Percentiles rank a stretch among this genome's conserved stretches.
Conservation (phyloP, 1,140 invertebrate species). For the Physella acuta region DNA sequence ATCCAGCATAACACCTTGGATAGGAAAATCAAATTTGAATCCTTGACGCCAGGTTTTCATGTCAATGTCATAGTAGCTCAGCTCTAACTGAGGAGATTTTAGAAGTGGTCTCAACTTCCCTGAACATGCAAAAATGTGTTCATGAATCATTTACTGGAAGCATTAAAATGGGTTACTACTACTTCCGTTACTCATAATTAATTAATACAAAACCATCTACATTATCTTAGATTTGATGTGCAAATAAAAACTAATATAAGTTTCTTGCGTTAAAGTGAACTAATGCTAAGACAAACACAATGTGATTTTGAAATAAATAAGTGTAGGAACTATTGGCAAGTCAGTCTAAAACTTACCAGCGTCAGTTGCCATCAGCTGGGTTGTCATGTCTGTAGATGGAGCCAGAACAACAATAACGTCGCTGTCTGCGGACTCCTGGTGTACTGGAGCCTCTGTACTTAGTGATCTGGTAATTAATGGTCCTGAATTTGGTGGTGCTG, state of each 20-base stretch:
- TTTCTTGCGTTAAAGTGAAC: neutral
- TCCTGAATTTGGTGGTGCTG: too few relatives aligned
- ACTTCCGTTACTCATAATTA: too few relatives aligned
- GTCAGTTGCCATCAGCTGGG: slow-evolving; percentile 17
- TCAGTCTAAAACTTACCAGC: slow-evolving; percentile 3
- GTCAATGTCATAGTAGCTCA: slow-evolving; percentile 17
- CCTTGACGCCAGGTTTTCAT: slow-evolving; percentile 8
- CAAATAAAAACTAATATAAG: neutral
- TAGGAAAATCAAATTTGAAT: slow-evolving; percentile 13
- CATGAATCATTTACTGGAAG: too few relatives aligned
- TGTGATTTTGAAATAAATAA: neutral
- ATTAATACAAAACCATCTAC: too few relatives aligned
- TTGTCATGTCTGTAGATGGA: slow-evolving; percentile 8
- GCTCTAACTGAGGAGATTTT: slow-evolving; percentile 12
- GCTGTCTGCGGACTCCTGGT: too few relatives aligned
- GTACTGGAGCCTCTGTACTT: too few relatives aligned
- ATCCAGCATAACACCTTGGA: slow-evolving; percentile 17
- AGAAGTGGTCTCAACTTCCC: neutral
- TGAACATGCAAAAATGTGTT: too few relatives aligned
- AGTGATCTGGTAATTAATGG: too few relatives aligned
- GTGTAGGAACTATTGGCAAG: neutral
- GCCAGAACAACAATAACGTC: slow-evolving; percentile 12
- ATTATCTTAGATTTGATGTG: too few relatives aligned
- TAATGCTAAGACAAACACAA: neutral
- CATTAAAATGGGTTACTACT: too few relatives aligned